phyloP scores from a whole-genome alignment of 2,113 vertebrate species.

The Phylloscopus trochilus region DNA sequence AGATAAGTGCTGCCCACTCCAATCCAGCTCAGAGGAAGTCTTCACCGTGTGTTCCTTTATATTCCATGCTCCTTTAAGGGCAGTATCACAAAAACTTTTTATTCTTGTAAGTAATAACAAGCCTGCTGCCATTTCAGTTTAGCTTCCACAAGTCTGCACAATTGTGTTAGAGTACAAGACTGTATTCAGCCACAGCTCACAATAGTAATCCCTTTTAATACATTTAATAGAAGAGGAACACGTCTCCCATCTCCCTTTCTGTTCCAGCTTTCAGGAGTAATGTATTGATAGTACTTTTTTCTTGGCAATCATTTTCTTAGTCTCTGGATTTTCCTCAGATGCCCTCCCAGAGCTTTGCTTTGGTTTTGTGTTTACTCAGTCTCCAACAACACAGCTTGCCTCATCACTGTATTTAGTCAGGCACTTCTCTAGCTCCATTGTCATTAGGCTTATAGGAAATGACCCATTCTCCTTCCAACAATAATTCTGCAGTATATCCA shows the following conservation, averaged over 20 bases:
- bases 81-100: not conserved
- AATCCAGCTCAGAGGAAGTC: not conserved
- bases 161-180: not conserved
- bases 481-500: not conserved
- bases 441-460: not conserved
- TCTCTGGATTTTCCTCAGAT: not conserved
- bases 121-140: not conserved
- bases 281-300: not conserved
- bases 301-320: not conserved
- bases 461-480: not conserved
- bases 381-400: not conserved
- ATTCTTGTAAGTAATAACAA: not conserved
- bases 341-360: not conserved
- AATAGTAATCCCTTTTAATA: not conserved
- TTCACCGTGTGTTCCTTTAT: not conserved
- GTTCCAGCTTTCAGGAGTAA: slow-evolving; percentile 25
- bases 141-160: not conserved
- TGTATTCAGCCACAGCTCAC: not conserved
- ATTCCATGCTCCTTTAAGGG: not conserved
- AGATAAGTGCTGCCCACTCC: not conserved
- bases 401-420: not conserved
- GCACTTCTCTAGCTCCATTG: not conserved
- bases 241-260: not conserved
- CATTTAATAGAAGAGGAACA: not conserved
- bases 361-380: not conserved